Evolutionary conservation across 2,113 vertebrate species (phyloP).

Genomic region (Etheostoma cragini): DNA sequence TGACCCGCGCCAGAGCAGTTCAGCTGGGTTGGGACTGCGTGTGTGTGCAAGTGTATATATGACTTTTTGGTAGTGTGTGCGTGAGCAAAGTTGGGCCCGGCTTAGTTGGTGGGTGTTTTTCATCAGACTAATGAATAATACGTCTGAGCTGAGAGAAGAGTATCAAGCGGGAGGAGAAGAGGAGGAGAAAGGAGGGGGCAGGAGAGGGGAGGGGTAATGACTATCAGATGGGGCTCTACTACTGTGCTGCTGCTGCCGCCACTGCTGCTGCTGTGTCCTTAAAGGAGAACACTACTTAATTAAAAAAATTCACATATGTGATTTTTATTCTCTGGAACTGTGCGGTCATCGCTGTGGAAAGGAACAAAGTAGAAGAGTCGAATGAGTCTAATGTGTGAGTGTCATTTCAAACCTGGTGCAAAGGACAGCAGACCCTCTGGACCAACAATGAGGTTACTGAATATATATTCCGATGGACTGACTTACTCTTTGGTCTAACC

Average conservation of each 20-base stretch:
- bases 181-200: constrained; percentile 56
- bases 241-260: constrained; percentile 73
- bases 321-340: constrained; percentile 43
- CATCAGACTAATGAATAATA: constrained; percentile 84
- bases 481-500: neutral
- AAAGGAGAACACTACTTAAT: constrained; percentile 60
- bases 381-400: neutral
- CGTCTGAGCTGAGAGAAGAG: constrained; percentile 77
- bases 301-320: constrained; percentile 40
- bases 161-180: constrained; percentile 67
- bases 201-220: constrained; percentile 75
- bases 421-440: neutral
- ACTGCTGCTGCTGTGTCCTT: constrained; percentile 59
- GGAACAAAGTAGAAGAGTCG: neutral
- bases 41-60: constrained; percentile 34
- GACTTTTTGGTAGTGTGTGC: constrained; percentile 15
- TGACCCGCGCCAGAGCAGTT: constrained; percentile 77
- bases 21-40: constrained; percentile 61
- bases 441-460: neutral
- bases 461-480: neutral
- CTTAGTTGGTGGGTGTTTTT: constrained; percentile 80
- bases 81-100: constrained; percentile 29
- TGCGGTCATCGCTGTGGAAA: constrained; percentile 7
- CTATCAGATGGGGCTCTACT: constrained; percentile 82
- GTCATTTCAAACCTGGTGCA: neutral